Percentiles rank a stretch among this genome's conserved stretches.
phyloP scores from a whole-genome alignment of 2,113 vertebrate genomes.

The Indicator indicator region DNA sequence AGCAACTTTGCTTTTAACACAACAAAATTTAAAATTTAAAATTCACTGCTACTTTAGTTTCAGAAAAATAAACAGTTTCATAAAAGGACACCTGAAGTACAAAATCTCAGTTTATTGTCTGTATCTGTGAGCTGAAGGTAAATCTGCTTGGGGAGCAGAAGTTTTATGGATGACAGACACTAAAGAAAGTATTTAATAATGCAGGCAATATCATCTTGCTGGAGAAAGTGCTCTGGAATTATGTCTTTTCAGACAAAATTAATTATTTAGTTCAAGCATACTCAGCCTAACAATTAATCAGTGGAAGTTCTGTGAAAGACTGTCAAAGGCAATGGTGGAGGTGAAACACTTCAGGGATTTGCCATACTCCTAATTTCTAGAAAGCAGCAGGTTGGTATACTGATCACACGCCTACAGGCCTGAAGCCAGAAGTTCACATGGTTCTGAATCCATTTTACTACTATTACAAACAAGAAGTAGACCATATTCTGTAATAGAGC shows the following conservation, averaged over 20 bases:
- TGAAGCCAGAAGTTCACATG: neutral
- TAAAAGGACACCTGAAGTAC: neutral
- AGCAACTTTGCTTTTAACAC: neutral
- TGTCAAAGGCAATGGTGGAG: conserved; percentile 24
- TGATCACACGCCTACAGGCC: neutral
- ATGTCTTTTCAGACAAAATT: conserved; percentile 60
- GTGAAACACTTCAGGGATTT: conserved; percentile 33
- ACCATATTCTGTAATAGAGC: neutral
- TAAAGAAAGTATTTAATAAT: conserved; percentile 53
- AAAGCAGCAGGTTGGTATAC: neutral
- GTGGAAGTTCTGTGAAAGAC: conserved; percentile 5
- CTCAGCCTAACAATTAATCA: conserved; percentile 61
- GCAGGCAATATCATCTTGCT: conserved; percentile 39
- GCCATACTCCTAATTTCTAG: conserved; percentile 6
- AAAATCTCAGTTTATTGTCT: neutral
- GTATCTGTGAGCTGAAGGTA: neutral
- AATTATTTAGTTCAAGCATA: conserved; percentile 57
- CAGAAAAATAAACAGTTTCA: neutral
- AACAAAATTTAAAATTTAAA: neutral
- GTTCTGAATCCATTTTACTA: neutral
- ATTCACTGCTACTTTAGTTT: neutral
- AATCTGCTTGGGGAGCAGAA: neutral
- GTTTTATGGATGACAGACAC: neutral
- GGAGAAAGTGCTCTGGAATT: conserved; percentile 38
- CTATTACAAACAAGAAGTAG: neutral